Base-by-base conservation (phyloP, 2,113 vertebrate species). In the Calonectris borealis region DNA sequence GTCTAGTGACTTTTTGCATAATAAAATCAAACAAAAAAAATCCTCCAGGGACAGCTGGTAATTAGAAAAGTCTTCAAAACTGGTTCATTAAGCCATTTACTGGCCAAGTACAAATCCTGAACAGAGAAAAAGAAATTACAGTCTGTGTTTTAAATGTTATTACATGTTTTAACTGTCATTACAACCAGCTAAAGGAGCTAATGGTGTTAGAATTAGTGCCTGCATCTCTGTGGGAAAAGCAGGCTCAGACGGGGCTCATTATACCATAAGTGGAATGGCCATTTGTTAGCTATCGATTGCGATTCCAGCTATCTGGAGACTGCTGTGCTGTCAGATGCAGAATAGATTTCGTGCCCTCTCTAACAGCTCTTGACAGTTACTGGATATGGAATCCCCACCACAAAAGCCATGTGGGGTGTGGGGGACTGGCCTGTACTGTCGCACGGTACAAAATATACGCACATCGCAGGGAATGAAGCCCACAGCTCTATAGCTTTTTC, bases 131-230 rank as follows among this genome's bases (percentile, higher is more conserved):
- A 76, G 85, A 94, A 97, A 94, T 75, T 76, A 36, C 76, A 93
- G 84, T 57, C 69, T 84, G 61, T 86, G 51, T 94, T 96, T 96
- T 94, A 93, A 97, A 87, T 90, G 62, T 94, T 58, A 94, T 90
- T 83, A 89, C 84, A 81, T 94, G 77, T 84, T 96, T 86, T 94
- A 94, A 82, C 79, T 90, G 65, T 94, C 64, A 93, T 94, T 91
- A 95, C 36, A 57, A 78, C 77, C 61, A 79, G 81, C 52, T 95
- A 93, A 83, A 78, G 88, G 55, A 77, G 91, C 42, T 94, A 79
- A 90, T 69, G 66, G 31, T 84, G 36, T 68, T 66, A 72, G 81
- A 93, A 83, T 93, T 93, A 94, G 72, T 90, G 88, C 72, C 52
- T 90, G 51, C 25, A 88, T 89, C 94, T 95, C 92, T 71, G 83